A percentile compares a stretch with the other conserved stretches of the same genome.
These are phyloP conservation scores for Bombus sylvicola DNA, from an alignment of 1,140 invertebrate genomes.

Conservation along the genomic window DNA sequence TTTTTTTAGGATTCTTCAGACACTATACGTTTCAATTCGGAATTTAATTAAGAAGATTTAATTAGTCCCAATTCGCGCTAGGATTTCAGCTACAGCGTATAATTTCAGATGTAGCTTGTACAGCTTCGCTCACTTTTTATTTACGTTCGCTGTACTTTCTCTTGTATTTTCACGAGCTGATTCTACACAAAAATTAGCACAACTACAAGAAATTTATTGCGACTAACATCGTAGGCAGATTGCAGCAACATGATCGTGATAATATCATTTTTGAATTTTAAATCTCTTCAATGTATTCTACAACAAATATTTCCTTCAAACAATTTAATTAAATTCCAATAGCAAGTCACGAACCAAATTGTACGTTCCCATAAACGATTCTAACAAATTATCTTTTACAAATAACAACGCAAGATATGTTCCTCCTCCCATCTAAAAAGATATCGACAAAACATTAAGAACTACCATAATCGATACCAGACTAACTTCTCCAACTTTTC, in stretches of 20 bases:
- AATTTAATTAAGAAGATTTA: neutral
- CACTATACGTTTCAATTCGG: neutral
- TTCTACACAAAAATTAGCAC: neutral
- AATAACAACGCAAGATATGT: neutral
- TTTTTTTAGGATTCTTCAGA: neutral
- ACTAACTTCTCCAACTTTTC: neutral
- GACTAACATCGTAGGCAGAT: neutral
- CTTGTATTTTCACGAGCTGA: neutral
- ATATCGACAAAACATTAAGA: neutral
- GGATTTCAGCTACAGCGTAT: neutral
- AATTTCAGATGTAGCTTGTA: neutral
- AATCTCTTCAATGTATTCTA: too few relatives aligned
- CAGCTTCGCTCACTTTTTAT: neutral
- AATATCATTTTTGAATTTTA: neutral
- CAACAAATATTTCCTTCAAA: neutral
- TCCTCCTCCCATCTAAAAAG: neutral
- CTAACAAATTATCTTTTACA: too few relatives aligned
- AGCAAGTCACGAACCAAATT: too few relatives aligned
- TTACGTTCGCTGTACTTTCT: neutral
- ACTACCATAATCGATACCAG: neutral
- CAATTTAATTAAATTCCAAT: neutral
- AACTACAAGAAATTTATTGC: neutral
- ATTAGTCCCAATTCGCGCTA: neutral
- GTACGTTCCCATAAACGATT: too few relatives aligned
- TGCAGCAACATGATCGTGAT: neutral